Percentiles rank a stretch among this genome's conserved stretches.
Conservation (phyloP, 1,140 invertebrate genomes). For the Drosophila burlai region DNA sequence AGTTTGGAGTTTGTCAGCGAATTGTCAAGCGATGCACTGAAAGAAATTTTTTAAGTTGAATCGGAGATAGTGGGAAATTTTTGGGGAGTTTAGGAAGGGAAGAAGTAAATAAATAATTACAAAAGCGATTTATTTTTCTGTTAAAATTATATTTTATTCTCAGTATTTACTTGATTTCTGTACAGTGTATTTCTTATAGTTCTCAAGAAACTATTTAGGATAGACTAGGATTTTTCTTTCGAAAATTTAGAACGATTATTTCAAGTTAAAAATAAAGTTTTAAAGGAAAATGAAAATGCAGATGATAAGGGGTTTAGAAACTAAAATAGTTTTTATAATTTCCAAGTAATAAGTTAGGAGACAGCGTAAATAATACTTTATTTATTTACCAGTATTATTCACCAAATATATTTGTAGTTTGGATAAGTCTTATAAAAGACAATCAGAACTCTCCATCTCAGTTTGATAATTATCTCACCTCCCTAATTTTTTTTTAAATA, state of each 20-base stretch:
- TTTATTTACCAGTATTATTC: neutral
- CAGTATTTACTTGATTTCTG: too few relatives aligned
- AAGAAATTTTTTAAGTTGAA: neutral
- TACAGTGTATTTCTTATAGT: neutral
- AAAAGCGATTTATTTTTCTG: too few relatives aligned
- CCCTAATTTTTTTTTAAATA: neutral
- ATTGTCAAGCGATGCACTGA: conserved; percentile 29
- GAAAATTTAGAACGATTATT: too few relatives aligned
- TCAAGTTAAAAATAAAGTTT: too few relatives aligned
- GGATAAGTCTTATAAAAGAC: neutral
- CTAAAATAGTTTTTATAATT: neutral
- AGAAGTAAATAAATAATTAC: too few relatives aligned
- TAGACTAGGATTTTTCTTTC: too few relatives aligned
- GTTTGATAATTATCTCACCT: neutral
- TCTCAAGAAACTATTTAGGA: neutral
- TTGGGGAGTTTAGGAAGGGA: neutral
- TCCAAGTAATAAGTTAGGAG: neutral
- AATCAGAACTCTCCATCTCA: neutral
- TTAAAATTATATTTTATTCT: too few relatives aligned
- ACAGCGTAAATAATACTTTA: neutral
- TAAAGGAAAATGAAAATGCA: neutral
- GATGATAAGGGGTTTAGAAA: neutral
- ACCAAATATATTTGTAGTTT: neutral
- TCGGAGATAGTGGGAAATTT: neutral
- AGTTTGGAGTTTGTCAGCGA: conserved; percentile 42